These are phyloP conservation scores for Protosalanx chinensis DNA, from an alignment of 2,797 vertebrate species.

Conservation along the genomic window DNA sequence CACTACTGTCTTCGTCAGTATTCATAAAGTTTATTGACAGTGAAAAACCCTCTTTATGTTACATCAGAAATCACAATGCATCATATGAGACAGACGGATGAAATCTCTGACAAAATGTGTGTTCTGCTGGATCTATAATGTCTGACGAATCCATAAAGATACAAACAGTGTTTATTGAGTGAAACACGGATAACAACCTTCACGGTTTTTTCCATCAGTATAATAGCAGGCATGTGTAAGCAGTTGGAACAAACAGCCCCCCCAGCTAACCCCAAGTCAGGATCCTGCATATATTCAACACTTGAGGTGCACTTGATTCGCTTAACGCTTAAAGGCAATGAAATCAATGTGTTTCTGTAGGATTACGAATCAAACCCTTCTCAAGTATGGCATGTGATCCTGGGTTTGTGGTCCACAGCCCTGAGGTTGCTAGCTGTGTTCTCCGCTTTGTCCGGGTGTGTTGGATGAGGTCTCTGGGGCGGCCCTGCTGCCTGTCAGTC, in stretches of 20 bases:
- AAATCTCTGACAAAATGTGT: no score
- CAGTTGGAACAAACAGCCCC: neutral
- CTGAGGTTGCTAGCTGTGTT: neutral
- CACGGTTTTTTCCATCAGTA: neutral
- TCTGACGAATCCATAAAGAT: no score
- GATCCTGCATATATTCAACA: neutral
- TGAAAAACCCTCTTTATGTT: no score
- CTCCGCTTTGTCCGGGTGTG: neutral
- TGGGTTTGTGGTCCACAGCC: neutral
- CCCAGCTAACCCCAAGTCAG: neutral
- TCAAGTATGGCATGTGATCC: neutral
- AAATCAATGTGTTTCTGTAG: no score
- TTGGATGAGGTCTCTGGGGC: neutral
- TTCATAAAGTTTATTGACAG: no score
- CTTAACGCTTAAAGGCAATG: neutral
- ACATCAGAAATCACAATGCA: no score
- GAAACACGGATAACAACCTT: neutral
- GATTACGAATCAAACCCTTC: neutral
- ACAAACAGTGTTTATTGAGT: neutral
- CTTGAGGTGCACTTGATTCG: neutral
- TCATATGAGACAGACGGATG: no score
- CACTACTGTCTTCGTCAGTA: no score
- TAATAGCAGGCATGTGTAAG: neutral
- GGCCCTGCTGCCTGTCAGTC: no score
- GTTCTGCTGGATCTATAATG: no score